Conservation (phyloP, 2,113 vertebrate genomes). For the Nettapus auritus region DNA sequence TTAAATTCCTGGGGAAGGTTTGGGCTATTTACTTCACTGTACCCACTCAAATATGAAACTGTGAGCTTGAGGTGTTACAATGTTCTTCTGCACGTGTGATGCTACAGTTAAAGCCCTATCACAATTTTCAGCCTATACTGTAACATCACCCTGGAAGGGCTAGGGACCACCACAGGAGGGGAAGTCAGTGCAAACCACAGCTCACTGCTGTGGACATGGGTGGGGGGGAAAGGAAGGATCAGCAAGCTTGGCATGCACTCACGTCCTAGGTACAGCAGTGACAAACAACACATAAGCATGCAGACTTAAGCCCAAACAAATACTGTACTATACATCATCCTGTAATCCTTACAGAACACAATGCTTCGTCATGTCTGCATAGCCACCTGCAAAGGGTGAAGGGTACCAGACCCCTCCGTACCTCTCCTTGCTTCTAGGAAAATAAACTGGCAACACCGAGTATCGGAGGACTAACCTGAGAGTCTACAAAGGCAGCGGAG, state of each 20-base stretch:
- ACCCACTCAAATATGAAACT: accelerated
- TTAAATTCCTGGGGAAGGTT: background rate
- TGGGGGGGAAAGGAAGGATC: background rate
- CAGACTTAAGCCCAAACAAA: background rate
- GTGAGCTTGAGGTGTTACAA: background rate
- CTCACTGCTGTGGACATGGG: background rate
- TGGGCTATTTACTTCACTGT: background rate
- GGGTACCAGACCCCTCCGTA: background rate
- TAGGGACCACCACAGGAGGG: background rate
- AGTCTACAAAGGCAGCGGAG: background rate
- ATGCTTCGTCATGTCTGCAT: background rate
- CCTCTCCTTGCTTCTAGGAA: background rate
- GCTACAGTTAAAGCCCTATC: background rate
- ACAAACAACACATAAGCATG: background rate
- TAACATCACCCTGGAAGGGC: background rate
- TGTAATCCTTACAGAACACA: background rate
- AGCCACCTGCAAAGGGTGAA: background rate
- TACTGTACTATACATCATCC: background rate
- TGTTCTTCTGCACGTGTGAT: background rate
- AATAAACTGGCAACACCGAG: background rate
- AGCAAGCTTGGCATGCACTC: accelerated
- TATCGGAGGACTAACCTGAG: conserved; percentile 8
- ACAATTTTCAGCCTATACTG: background rate
- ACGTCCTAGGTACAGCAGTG: accelerated
- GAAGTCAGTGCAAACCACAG: accelerated